Evolutionary conservation across 2,113 vertebrate species (phyloP).

Genomic region (Natator depressus): DNA sequence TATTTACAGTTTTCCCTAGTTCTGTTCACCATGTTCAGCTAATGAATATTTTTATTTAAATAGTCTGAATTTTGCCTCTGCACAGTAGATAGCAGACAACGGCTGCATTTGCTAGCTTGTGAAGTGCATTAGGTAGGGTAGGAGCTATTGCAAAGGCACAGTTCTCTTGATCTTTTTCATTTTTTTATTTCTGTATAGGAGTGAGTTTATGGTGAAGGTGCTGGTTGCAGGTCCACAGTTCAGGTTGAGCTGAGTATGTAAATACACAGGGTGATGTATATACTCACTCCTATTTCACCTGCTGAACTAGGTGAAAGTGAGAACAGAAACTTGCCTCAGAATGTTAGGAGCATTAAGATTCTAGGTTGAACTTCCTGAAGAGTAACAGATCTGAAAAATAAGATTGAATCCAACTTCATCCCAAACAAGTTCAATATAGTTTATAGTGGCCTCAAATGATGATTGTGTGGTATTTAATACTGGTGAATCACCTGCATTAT

Average conservation of each 20-base stretch:
- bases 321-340: neutral
- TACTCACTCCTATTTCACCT: neutral
- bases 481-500: neutral
- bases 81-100: neutral
- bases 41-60: neutral
- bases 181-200: neutral
- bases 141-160: neutral
- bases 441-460: neutral
- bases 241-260: neutral
- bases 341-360: neutral
- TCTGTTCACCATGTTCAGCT: neutral
- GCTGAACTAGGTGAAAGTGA: neutral
- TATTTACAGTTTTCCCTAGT: neutral
- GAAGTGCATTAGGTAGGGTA: neutral
- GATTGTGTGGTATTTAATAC: neutral
- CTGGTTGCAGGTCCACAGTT: neutral
- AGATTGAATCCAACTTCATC: neutral
- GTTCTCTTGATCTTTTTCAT: neutral
- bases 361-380: neutral
- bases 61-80: conserved; percentile 14
- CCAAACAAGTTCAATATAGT: neutral
- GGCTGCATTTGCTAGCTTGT: neutral
- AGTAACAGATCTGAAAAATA: neutral
- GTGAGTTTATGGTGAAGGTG: neutral
- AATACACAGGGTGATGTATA: neutral